A percentile compares a stretch with the other conserved stretches of the same genome.
These are phyloP conservation scores for Rhineura floridana DNA, from an alignment of 2,113 vertebrate genomes.

Conservation along the genomic window DNA sequence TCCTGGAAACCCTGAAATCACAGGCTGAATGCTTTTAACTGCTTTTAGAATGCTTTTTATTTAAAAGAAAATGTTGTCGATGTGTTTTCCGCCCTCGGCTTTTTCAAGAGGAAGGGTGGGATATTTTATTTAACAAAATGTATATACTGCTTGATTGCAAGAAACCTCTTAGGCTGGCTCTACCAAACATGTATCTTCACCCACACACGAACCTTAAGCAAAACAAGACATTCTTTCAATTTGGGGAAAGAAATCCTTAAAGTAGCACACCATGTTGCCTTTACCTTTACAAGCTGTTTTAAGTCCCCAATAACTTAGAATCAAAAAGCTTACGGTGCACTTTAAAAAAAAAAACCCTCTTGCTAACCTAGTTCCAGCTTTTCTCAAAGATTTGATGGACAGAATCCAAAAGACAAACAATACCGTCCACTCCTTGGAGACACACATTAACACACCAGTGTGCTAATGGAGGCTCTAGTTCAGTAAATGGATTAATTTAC, in stretches of 20 bases:
- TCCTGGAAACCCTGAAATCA: no score
- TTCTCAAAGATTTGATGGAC: conserved; percentile 69
- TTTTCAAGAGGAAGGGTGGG: no score
- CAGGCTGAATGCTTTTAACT: no score
- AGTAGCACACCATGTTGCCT: not conserved
- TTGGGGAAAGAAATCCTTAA: not conserved
- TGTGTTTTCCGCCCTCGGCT: no score
- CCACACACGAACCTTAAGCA: not conserved
- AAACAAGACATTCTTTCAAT: not conserved
- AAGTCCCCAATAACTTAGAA: not conserved
- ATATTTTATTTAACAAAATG: no score
- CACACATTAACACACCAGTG: conserved; percentile 60
- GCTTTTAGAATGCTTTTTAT: no score
- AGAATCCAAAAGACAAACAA: conserved; percentile 68
- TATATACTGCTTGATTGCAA: no score
- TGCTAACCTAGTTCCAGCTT: conserved; percentile 56
- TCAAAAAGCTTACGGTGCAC: not conserved
- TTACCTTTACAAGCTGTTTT: not conserved
- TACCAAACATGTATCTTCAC: not conserved
- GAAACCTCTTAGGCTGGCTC: not conserved
- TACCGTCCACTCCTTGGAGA: conserved; percentile 61
- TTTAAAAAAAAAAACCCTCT: conserved; percentile 31
- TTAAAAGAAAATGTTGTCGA: no score
- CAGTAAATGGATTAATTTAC: conserved; percentile 77
- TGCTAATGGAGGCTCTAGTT: conserved; percentile 76